These are phyloP conservation scores for Ecliptopera silaceata DNA, from an alignment of 2,888 invertebrate species.

Conservation along the genomic window DNA sequence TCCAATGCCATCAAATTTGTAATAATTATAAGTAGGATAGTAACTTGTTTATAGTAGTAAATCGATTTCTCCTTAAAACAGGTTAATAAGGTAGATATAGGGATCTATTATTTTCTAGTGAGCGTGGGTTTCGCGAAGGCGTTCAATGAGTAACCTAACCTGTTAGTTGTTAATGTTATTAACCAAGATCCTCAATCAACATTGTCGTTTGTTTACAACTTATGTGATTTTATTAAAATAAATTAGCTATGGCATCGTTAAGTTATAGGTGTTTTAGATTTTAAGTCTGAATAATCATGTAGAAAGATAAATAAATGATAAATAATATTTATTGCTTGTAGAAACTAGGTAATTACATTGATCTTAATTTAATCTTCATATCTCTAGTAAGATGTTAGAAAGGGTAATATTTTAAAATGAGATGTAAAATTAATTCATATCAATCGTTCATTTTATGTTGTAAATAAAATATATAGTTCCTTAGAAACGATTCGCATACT, in stretches of 20 bases:
- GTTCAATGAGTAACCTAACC: conserved; percentile 56
- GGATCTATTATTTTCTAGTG: conserved; percentile 1
- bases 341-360: too few relatives aligned
- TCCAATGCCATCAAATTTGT: too few relatives aligned
- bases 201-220: conserved; percentile 9
- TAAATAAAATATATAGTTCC: neutral
- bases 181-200: conserved; percentile 31
- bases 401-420: conserved; percentile 4
- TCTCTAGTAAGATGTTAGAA: too few relatives aligned
- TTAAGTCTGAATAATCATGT: too few relatives aligned
- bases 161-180: conserved; percentile 48
- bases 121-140: conserved; percentile 60
- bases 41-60: too few relatives aligned
- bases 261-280: neutral
- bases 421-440: neutral
- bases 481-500: neutral
- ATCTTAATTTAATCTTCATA: too few relatives aligned
- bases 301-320: too few relatives aligned
- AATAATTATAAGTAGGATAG: too few relatives aligned
- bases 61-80: too few relatives aligned
- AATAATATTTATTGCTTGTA: too few relatives aligned
- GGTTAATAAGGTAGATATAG: neutral
- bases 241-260: neutral
- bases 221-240: conserved; percentile 9
- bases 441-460: neutral